phyloP scores from a whole-genome alignment of 2,113 vertebrate genomes.

The Thamnaconus septentrionalis region DNA sequence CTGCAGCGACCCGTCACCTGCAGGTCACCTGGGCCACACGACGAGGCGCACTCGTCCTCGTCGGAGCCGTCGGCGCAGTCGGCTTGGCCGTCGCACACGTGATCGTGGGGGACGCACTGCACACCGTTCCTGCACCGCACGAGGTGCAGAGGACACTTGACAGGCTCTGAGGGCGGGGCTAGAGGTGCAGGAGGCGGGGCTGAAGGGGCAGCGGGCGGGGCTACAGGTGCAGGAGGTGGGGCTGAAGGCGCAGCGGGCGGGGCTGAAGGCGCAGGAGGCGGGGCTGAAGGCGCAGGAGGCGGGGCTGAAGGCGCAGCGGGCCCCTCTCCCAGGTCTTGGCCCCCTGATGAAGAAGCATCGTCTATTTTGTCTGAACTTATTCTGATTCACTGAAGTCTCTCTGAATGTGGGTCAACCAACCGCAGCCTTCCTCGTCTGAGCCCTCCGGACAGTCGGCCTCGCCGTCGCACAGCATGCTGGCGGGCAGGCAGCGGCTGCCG shows the following conservation, averaged over 20 bases:
- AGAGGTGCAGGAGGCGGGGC: no score
- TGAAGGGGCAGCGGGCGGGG: no score
- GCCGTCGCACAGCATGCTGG: slow-evolving; percentile 81
- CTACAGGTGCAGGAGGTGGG: slow-evolving; percentile 15
- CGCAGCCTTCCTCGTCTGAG: slow-evolving; percentile 76
- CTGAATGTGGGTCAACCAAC: slow-evolving; percentile 24
- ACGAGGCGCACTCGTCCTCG: slow-evolving; percentile 68
- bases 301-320: neutral
- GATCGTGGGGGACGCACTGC: slow-evolving; percentile 64
- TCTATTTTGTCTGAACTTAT: neutral
- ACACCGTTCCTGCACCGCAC: slow-evolving; percentile 67
- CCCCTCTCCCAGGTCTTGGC: neutral
- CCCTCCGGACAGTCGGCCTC: slow-evolving; percentile 80
- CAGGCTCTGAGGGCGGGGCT: neutral
- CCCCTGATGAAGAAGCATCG: slow-evolving; percentile 16
- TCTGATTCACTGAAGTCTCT: neutral
- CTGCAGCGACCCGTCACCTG: no score
- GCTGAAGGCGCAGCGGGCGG: slow-evolving; percentile 14
- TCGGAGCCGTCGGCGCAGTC: slow-evolving; percentile 86
- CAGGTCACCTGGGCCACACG: slow-evolving; percentile 55
- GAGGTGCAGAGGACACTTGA: slow-evolving; percentile 49
- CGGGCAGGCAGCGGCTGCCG: slow-evolving; percentile 75
- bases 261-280: neutral
- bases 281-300: slow-evolving; percentile 16
- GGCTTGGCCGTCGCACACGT: slow-evolving; percentile 79